A percentile compares a stretch with the other conserved stretches of the same genome.
Conservation (phyloP, 2,888 invertebrate species). For the Troides oblongomaculatus region DNA sequence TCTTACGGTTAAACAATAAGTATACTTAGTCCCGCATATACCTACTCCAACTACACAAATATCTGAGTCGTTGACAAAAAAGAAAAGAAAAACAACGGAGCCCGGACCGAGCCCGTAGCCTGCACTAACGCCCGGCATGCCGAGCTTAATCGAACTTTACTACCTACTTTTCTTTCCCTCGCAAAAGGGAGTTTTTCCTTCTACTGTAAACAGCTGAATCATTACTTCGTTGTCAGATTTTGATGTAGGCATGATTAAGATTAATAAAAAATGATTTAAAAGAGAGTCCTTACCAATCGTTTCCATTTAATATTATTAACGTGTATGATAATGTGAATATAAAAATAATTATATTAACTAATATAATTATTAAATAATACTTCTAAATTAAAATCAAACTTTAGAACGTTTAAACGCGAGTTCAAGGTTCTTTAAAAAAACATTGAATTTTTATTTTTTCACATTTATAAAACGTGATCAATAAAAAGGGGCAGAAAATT, state of each 20-base stretch:
- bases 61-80: conserved; percentile 25
- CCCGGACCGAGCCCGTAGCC: conserved; percentile 25
- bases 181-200: conserved; percentile 27
- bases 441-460: too few species aligned
- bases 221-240: conserved; percentile 30
- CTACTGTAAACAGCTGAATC: conserved; percentile 30
- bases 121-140: conserved; percentile 25
- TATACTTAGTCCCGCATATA: conserved; percentile 25
- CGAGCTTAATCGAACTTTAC: conserved; percentile 29
- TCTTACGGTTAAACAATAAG: conserved; percentile 17
- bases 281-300: not conserved
- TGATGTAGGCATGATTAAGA: conserved; percentile 21
- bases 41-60: conserved; percentile 25
- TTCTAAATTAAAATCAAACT: too few species aligned
- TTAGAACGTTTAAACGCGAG: too few species aligned
- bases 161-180: conserved; percentile 30
- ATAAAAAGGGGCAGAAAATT: too few species aligned
- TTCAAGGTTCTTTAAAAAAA: too few species aligned
- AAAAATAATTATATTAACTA: too few species aligned
- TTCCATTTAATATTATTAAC: too few species aligned
- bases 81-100: conserved; percentile 25
- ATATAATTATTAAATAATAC: too few species aligned
- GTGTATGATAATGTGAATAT: too few species aligned
- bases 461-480: too few species aligned
- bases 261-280: not conserved